Percentiles rank a stretch among this genome's conserved stretches.
phyloP scores from a whole-genome alignment of 2,113 vertebrate species.

The cattle (Bos taurus) region DNA sequence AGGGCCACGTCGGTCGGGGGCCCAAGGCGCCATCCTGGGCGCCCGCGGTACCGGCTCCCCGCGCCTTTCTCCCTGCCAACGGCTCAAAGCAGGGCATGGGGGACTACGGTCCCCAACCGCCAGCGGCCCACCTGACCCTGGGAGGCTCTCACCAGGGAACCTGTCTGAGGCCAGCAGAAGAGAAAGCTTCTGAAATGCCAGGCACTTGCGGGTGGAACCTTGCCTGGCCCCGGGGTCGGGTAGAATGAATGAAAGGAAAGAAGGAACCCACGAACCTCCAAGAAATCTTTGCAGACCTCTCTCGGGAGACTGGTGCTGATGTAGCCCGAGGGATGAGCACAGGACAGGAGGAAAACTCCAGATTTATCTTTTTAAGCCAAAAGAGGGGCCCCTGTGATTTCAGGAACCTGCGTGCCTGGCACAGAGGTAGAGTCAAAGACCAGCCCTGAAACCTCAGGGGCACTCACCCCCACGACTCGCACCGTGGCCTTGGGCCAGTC shows the following conservation, averaged over 20 bases:
- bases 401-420: neutral
- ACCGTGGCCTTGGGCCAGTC: neutral
- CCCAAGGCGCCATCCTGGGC: neutral
- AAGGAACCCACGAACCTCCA: neutral
- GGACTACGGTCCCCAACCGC: neutral
- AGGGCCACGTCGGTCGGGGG: neutral
- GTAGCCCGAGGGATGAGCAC: neutral
- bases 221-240: neutral
- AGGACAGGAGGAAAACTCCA: fast-evolving
- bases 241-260: neutral
- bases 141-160: neutral
- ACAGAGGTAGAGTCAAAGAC: neutral
- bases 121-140: neutral
- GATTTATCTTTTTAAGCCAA: neutral
- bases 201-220: neutral
- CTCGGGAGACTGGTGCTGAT: neutral
- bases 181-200: neutral
- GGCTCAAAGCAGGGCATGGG: fast-evolving
- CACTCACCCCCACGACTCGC: neutral
- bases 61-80: too few species aligned
- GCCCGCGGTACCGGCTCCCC: neutral
- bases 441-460: neutral
- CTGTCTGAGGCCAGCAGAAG: neutral
- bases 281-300: neutral
- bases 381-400: neutral